A percentile compares a stretch with the other conserved stretches of the same genome.
Conservation (phyloP, 1,140 invertebrate genomes). For the Drosophila novamexicana region DNA sequence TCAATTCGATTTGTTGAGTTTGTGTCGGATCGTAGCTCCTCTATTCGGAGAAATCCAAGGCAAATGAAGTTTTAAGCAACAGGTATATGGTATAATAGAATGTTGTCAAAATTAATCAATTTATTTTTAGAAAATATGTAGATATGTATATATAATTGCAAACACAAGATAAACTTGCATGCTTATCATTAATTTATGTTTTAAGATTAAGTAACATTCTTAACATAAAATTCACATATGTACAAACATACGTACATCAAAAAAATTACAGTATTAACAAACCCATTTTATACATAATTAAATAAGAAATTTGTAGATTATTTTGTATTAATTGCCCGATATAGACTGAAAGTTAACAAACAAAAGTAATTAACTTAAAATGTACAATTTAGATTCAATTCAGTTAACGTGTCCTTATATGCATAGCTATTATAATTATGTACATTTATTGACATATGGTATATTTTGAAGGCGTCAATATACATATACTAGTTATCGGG, state of each 20-base stretch:
- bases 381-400: neutral
- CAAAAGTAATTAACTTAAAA: neutral
- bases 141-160: neutral
- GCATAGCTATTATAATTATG: neutral
- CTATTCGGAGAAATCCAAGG: too few relatives aligned
- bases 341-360: neutral
- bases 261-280: slow-evolving; percentile 8
- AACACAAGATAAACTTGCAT: neutral
- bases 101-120: neutral
- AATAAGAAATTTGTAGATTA: neutral
- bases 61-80: too few relatives aligned
- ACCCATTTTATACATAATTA: slow-evolving; percentile 7
- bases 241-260: neutral
- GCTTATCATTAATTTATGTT: neutral
- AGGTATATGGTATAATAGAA: too few relatives aligned
- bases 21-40: too few relatives aligned
- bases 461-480: neutral
- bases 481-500: neutral
- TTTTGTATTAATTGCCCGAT: neutral
- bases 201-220: slow-evolving; percentile 7
- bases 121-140: neutral
- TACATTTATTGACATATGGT: neutral
- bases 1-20: too few relatives aligned
- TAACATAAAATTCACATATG: neutral
- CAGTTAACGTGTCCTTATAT: neutral